These are phyloP conservation scores for Perca schrenkii DNA, from an alignment of 2,113 vertebrate genomes.

Conservation along the genomic window DNA sequence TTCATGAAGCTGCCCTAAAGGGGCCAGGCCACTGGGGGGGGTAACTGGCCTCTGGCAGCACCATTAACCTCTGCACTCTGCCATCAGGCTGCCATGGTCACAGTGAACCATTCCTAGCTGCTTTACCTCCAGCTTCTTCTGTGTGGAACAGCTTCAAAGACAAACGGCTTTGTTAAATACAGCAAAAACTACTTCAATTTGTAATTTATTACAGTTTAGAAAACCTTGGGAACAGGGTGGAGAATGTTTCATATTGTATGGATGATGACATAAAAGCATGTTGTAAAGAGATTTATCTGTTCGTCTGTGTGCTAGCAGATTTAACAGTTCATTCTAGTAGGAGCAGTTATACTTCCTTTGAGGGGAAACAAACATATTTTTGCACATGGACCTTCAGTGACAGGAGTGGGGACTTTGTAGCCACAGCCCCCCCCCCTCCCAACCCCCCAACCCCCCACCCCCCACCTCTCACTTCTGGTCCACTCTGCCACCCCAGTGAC, in stretches of 20 bases:
- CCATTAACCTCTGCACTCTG: constrained; percentile 42
- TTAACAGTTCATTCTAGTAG: constrained; percentile 59
- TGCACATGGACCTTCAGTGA: constrained; percentile 82
- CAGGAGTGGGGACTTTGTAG: constrained; percentile 63
- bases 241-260: constrained; percentile 71
- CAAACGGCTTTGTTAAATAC: constrained; percentile 61
- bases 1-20: constrained; percentile 86
- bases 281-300: constrained; percentile 81
- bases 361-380: constrained; percentile 62
- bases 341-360: constrained; percentile 64
- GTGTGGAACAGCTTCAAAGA: constrained; percentile 35
- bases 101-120: constrained; percentile 57
- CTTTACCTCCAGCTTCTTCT: constrained; percentile 38
- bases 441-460: not conserved
- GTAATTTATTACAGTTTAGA: constrained; percentile 75
- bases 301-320: constrained; percentile 57
- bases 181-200: constrained; percentile 57
- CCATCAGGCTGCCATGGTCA: constrained; percentile 37
- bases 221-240: constrained; percentile 73
- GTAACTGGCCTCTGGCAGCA: constrained; percentile 24
- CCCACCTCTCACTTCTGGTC: constrained; percentile 45
- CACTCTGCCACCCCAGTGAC: constrained; percentile 68
- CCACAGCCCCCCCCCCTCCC: too few species aligned
- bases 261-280: constrained; percentile 78
- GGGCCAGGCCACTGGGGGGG: not conserved